Conservation (phyloP, 2,113 vertebrate genomes). For the Synchiropus splendidus region DNA sequence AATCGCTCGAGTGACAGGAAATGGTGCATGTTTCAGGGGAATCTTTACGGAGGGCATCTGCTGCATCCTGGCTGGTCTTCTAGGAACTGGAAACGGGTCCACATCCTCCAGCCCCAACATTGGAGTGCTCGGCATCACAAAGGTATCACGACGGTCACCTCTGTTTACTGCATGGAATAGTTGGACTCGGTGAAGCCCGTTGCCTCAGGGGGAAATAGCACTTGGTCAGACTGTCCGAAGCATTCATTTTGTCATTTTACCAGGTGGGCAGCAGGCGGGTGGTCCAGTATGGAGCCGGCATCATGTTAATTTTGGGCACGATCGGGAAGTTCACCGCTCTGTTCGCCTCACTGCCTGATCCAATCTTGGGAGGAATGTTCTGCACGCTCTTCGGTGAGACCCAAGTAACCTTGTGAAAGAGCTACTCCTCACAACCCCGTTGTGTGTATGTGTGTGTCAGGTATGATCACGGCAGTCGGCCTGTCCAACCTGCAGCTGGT, state of each 20-base stretch:
- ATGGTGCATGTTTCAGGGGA: constrained; percentile 75
- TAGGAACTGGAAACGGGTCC: constrained; percentile 95
- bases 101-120: constrained; percentile 98
- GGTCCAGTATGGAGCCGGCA: constrained; percentile 86
- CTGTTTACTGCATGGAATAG: no score
- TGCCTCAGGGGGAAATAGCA: no score
- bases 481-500: constrained; percentile 93
- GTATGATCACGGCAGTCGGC: constrained; percentile 94
- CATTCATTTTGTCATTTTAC: constrained; percentile 2
- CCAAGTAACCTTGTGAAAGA: no score
- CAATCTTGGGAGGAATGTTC: constrained; percentile 94
- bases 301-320: constrained; percentile 88
- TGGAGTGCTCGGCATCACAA: constrained; percentile 92
- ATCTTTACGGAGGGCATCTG: constrained; percentile 93
- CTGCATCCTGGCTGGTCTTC: constrained; percentile 86
- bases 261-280: constrained; percentile 94
- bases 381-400: constrained; percentile 89
- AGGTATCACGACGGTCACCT: constrained; percentile 63
- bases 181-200: no score
- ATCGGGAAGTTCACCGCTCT: constrained; percentile 92
- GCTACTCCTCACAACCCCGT: neutral
- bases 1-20: no score
- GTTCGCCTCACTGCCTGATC: constrained; percentile 89
- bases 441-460: constrained; percentile 46
- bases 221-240: neutral